Percentiles rank a stretch among this genome's conserved stretches.
phyloP scores from a whole-genome alignment of 1,140 invertebrate genomes.

The Holotrichia oblita region DNA sequence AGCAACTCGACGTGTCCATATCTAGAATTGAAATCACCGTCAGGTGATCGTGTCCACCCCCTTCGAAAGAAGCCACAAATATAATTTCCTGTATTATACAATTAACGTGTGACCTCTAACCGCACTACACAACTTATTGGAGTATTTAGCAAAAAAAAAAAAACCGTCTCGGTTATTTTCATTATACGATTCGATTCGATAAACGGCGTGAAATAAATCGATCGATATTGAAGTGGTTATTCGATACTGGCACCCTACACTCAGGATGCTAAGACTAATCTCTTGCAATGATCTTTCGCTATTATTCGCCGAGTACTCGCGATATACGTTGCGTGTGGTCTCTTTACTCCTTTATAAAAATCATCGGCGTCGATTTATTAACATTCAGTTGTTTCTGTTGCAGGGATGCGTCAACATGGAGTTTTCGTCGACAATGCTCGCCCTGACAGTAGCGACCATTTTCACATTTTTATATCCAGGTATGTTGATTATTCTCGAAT shows the following conservation, averaged over 20 bases:
- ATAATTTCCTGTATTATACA: slow-evolving; percentile 20
- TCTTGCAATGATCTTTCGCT: slow-evolving; percentile 10
- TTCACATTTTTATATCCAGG: background rate
- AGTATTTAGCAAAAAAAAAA: no score
- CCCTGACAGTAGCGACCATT: slow-evolving; percentile 22
- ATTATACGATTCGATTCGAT: no score
- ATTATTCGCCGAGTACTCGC: slow-evolving; percentile 7
- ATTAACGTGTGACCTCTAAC: background rate
- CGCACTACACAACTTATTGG: background rate
- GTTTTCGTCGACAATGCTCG: background rate
- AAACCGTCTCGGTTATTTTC: no score
- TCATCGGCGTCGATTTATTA: background rate
- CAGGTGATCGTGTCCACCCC: background rate
- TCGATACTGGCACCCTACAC: background rate
- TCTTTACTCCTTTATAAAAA: slow-evolving; percentile 15
- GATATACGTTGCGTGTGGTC: slow-evolving; percentile 11
- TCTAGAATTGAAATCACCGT: slow-evolving; percentile 25
- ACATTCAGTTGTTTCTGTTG: slow-evolving; percentile 29
- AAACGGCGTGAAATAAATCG: background rate
- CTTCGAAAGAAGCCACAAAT: slow-evolving; percentile 22
- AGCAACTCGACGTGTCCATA: background rate
- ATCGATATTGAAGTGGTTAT: slow-evolving; percentile 7
- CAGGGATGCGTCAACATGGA: slow-evolving; percentile 40
- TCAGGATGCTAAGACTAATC: background rate
- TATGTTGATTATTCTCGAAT: background rate